These are phyloP conservation scores for Ganaspis brasiliensis DNA, from an alignment of 2,888 invertebrate species.

Conservation along the genomic window DNA sequence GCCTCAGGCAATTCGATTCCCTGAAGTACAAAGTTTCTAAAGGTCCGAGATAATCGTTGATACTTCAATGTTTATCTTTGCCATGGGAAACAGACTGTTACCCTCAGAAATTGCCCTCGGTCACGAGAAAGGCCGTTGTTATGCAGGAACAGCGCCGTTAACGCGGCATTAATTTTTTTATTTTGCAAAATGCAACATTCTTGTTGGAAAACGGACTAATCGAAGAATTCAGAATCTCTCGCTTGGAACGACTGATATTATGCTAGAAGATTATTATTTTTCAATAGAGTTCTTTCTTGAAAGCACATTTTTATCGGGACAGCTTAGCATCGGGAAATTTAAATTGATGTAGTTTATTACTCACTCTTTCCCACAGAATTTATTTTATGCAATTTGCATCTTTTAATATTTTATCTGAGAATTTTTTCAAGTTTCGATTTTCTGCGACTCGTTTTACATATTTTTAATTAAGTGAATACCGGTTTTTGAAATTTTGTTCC, in stretches of 20 bases:
- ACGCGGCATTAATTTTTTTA: constrained; percentile 29
- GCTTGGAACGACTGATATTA: constrained; percentile 4
- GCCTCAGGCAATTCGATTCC: constrained; percentile 6
- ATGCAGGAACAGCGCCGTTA: constrained; percentile 29
- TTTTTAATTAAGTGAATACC: not conserved
- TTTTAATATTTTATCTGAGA: too few species aligned
- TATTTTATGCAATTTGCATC: too few species aligned
- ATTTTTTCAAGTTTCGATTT: too few species aligned
- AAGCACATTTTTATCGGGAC: not conserved
- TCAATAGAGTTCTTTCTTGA: not conserved
- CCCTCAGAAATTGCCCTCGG: constrained; percentile 28
- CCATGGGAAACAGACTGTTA: constrained; percentile 27
- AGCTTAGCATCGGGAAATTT: not conserved
- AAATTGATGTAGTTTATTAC: not conserved
- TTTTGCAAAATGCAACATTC: constrained; percentile 23
- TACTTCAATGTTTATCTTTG: constrained; percentile 34
- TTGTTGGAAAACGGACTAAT: constrained; percentile 36
- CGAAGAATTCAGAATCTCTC: constrained; percentile 14
- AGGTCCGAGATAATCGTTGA: constrained; percentile 26
- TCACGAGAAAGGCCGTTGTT: constrained; percentile 28
- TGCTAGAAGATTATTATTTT: constrained; percentile 17
- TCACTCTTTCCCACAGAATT: not conserved
- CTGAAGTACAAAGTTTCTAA: constrained; percentile 34
- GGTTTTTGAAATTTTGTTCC: not conserved
- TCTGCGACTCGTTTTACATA: too few species aligned